A percentile compares a stretch with the other conserved stretches of the same genome.
These are phyloP conservation scores for Cichlasoma orientale DNA, from an alignment of 2,797 vertebrate genomes.

Conservation along the genomic window DNA sequence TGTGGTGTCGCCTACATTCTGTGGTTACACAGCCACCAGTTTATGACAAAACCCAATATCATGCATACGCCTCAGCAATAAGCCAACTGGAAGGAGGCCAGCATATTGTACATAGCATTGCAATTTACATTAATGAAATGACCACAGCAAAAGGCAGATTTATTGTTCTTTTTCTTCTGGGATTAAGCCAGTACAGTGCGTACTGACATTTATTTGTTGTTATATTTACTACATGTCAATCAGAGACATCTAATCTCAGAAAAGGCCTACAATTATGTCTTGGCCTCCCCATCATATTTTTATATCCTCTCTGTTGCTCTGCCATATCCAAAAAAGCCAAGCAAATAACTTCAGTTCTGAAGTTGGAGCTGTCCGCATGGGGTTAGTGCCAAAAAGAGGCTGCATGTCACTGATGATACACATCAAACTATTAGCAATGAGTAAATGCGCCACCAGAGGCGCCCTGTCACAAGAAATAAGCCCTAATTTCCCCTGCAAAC, in stretches of 20 bases:
- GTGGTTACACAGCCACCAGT: slow-evolving; percentile 45
- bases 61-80: slow-evolving; percentile 57
- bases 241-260: slow-evolving; percentile 73
- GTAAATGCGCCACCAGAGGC: slow-evolving; percentile 75
- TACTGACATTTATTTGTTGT: slow-evolving; percentile 75
- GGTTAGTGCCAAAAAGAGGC: slow-evolving; percentile 16
- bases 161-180: slow-evolving; percentile 64
- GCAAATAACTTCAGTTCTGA: slow-evolving; percentile 17
- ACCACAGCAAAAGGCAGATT: slow-evolving; percentile 73
- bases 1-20: slow-evolving; percentile 61
- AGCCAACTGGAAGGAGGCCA: slow-evolving; percentile 69
- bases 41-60: slow-evolving; percentile 65
- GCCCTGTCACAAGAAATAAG: slow-evolving; percentile 74
- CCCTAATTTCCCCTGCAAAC: slow-evolving; percentile 43
- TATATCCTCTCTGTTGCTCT: slow-evolving; percentile 25
- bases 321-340: slow-evolving; percentile 16
- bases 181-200: slow-evolving; percentile 67
- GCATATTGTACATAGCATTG: slow-evolving; percentile 72
- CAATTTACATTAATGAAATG: slow-evolving; percentile 80
- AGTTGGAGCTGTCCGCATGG: slow-evolving; percentile 24
- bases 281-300: slow-evolving; percentile 52
- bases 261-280: slow-evolving; percentile 70
- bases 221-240: slow-evolving; percentile 76
- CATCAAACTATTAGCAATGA: slow-evolving; percentile 59
- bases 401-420: slow-evolving; percentile 49